Conservation (phyloP, 1,140 invertebrate species). For the Batillaria attramentaria region DNA sequence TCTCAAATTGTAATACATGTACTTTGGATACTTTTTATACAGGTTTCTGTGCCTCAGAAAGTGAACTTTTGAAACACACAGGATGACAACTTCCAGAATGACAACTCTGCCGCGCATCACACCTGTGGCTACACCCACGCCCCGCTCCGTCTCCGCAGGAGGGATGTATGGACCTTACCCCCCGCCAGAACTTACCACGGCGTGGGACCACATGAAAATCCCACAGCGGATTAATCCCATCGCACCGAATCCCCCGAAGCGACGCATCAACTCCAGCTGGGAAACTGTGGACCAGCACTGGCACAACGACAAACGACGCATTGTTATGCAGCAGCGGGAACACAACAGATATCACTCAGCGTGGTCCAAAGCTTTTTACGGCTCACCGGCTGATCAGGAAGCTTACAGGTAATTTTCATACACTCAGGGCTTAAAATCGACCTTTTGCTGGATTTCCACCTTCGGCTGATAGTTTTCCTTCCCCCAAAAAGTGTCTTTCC, state of each 20-base stretch:
- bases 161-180: conserved; percentile 62
- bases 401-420: conserved; percentile 62
- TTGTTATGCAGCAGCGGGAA: conserved; percentile 67
- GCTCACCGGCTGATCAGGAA: conserved; percentile 67
- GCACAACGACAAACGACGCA: conserved; percentile 65
- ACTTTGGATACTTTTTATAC: background rate
- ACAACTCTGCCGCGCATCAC: conserved; percentile 58
- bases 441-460: no score
- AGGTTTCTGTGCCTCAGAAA: background rate
- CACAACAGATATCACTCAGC: conserved; percentile 68
- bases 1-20: background rate
- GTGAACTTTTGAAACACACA: background rate
- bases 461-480: no score
- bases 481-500: no score
- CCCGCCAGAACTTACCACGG: conserved; percentile 58
- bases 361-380: conserved; percentile 68
- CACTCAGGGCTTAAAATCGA: background rate
- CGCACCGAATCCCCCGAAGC: conserved; percentile 59
- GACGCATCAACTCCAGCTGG: conserved; percentile 61
- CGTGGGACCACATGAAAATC: conserved; percentile 56
- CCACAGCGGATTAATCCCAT: conserved; percentile 64
- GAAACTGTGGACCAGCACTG: conserved; percentile 68
- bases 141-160: conserved; percentile 39
- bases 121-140: conserved; percentile 47
- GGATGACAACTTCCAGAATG: conserved; percentile 30